Percentiles rank a stretch among this genome's conserved stretches.
Evolutionary conservation across 2,113 vertebrate species (phyloP).

Genomic region (Etia nguti): DNA sequence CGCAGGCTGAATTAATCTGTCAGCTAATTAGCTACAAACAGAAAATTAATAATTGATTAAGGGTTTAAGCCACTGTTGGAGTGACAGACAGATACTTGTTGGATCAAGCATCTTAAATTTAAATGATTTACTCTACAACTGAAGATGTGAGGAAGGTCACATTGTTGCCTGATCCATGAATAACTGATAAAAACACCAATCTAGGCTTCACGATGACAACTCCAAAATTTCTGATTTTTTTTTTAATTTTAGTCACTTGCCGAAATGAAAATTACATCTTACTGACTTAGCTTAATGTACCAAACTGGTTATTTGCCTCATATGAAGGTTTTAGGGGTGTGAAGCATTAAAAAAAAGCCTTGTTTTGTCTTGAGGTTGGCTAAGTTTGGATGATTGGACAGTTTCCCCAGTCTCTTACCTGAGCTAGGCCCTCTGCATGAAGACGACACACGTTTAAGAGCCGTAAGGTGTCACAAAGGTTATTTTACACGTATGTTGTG

Average conservation of each 20-base stretch:
- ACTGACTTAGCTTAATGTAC: neutral
- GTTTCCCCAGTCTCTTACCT: neutral
- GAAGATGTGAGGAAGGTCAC: neutral
- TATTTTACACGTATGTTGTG: neutral
- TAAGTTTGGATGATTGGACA: neutral
- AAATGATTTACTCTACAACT: neutral
- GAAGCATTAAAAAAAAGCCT: neutral
- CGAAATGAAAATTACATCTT: neutral
- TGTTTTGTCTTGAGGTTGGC: neutral
- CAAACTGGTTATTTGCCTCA: neutral
- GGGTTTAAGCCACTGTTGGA: neutral
- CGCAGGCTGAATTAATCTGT: neutral
- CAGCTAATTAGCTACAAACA: neutral
- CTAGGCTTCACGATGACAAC: neutral
- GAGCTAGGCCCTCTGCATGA: neutral
- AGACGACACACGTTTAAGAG: neutral
- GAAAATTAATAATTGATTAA: neutral
- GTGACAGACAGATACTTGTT: neutral
- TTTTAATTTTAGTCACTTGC: neutral
- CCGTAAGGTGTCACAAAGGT: neutral
- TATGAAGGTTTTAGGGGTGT: neutral
- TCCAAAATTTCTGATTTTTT: neutral
- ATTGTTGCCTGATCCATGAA: neutral
- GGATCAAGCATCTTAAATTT: neutral
- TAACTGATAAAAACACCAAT: neutral